Base-by-base conservation (phyloP, 2,888 invertebrate genomes). In the Pristionchus exspectatus region DNA sequence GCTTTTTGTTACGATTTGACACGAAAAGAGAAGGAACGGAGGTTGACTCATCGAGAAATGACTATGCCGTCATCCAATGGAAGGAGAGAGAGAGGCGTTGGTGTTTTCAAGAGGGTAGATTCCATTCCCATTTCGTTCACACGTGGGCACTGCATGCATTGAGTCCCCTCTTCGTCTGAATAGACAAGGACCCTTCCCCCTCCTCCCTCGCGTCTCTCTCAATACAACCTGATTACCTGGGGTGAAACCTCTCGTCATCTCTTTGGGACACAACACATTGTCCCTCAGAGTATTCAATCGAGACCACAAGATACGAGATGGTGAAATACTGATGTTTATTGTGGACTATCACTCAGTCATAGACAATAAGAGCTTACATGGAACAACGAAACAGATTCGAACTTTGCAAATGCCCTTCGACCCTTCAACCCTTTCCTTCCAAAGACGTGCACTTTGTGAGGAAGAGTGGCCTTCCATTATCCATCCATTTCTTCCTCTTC, bases 141-240 rank as follows among this genome's bases (percentile, higher is more conserved):
- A 50, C 54, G 54, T 84, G 84, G 84, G 59, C 30, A 50, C n/a
- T n/a, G 50, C 77, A 77, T 50, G n/a, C 77, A 77, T 77, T 77
- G 77, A 72, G 72, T 77, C 50, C 24, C 77, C 50, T 30, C 30
- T 12, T 30, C 59, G 84, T 84, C 56, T 56, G 56, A 84, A 56
- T 84, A 44, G 56, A 16, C 84, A 33, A 84, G 56, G 24, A 56
- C 30, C 77, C 77, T 7, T 30, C 84, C 54, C 44, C 83, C 38
- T 77, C 54, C 27, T 33, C 50, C 54, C 33, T 33, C 77, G n/a
- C 66, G 5, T 27, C 33, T 72, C 72, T 69, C 16, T 7, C 72
- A 72, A 72, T 72, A 33, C 72, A 72, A 72, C 72, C 72, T 72
- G 72, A 72, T 72, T 72, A 72, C 72, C 72, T 72, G 72, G 72